Base-by-base conservation (phyloP, 2,113 vertebrate genomes). In the Erinaceus europaeus region DNA sequence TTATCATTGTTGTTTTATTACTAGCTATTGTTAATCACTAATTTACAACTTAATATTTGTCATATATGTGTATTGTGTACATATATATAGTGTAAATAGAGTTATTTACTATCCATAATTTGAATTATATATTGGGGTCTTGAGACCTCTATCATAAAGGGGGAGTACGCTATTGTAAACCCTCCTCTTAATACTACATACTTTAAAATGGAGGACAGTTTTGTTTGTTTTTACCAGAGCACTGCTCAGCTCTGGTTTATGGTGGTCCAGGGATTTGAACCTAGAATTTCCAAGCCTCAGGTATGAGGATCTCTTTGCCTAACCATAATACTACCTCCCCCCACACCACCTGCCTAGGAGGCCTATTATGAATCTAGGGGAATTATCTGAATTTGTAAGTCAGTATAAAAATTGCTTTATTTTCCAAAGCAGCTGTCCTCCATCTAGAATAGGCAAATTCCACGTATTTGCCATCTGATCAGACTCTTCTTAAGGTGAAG, bases 401-500 rank as follows among this genome's bases (percentile, higher is more conserved):
- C 91, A 75, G 23, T 89, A 96, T 82, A 85, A 93, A 95, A 95
- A 92, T 88, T 90, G 96, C 67, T 44, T 87, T 59, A 18, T 34
- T 89, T 90, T 92, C 91, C 64, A 81, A 92, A 93, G 94, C 94
- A 96, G 91, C 89, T 93, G 83, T 68, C 79, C 91, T 93, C 88
- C 91, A 94, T 96, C 94, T 90, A 71, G 93, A 93, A 91, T 89
- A 95, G 83, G 94, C 77, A 94, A 80, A 64, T 86, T 79, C 76
- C 89, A 91, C 78, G 91, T 90, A 85, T 94, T 95, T 95, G 76
- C 92, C 93, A 90, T 96, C 94, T 93, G 94, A 94, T 96, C 95
- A 96, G 92, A 94, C 91, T 95, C 94, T 96, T 94, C 94, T 92
- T 90, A 94, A 94, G 81, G 89, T 95, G 90, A 94, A 95, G 74